A percentile compares a stretch with the other conserved stretches of the same genome.
Conservation (phyloP, 37 sponge, comb jelly and placozoan species). For the Chondrilla cf. caribensis region DNA sequence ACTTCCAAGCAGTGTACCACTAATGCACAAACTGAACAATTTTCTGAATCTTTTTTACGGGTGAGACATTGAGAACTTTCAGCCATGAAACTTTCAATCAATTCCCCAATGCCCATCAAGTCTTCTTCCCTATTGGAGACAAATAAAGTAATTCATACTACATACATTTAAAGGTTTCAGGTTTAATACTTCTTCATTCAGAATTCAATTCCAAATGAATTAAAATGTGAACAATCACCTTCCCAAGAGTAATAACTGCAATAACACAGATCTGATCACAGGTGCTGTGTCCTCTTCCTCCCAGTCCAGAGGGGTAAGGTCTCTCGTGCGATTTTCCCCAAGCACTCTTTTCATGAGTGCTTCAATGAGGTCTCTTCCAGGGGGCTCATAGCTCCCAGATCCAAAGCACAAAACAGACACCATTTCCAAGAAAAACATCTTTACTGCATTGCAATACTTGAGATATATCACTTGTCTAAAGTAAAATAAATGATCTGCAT, state of each 20-base stretch:
- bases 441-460: slow-evolving; percentile 1
- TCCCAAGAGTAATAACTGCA: slow-evolving; percentile 52
- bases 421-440: slow-evolving; percentile 50
- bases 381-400: slow-evolving; percentile 26
- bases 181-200: too few species aligned
- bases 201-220: too few species aligned
- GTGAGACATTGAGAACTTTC: too few species aligned
- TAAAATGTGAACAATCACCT: slow-evolving; percentile 52
- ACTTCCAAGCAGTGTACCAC: too few species aligned
- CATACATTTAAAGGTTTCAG: too few species aligned
- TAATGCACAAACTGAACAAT: too few species aligned
- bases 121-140: too few species aligned
- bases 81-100: too few species aligned
- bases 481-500: too few species aligned
- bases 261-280: slow-evolving; percentile 52
- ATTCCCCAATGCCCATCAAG: too few species aligned
- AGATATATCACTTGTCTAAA: background rate
- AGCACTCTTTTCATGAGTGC: slow-evolving; percentile 48
- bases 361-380: slow-evolving; percentile 48
- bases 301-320: slow-evolving; percentile 41
- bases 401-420: slow-evolving; percentile 69
- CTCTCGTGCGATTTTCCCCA: slow-evolving; percentile 37
- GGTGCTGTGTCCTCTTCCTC: slow-evolving; percentile 36
- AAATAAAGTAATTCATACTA: too few species aligned
- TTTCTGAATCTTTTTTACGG: too few species aligned